phyloP scores from a whole-genome alignment of 1,140 invertebrate species.

The Eubasilissa regina region DNA sequence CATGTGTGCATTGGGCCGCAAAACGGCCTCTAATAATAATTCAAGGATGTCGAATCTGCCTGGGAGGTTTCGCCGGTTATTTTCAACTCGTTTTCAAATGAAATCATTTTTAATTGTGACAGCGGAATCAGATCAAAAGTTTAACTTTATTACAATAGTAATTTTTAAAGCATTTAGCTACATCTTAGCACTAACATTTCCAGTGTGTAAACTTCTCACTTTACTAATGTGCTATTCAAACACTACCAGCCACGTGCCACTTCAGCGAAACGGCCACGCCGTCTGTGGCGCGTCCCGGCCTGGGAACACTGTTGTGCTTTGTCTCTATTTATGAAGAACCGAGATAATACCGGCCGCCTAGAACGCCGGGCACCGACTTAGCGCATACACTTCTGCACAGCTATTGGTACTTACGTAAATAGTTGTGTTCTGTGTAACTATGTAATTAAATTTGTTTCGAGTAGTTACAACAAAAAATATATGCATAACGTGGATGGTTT shows the following conservation, averaged over 20 bases:
- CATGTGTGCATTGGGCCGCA: too few species aligned
- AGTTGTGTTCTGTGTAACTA: constrained; percentile 53
- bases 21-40: too few species aligned
- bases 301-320: neutral
- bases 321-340: neutral
- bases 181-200: constrained; percentile 1
- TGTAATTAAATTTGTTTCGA: constrained; percentile 56
- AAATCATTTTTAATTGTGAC: too few species aligned
- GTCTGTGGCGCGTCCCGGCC: neutral
- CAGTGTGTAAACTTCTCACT: neutral
- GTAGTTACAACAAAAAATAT: constrained; percentile 55
- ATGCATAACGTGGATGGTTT: constrained; percentile 4
- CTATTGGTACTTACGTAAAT: constrained; percentile 47
- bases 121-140: too few species aligned
- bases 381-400: constrained; percentile 38
- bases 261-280: neutral
- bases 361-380: neutral
- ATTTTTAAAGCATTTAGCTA: neutral
- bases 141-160: too few species aligned
- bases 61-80: too few species aligned
- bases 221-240: constrained; percentile 6
- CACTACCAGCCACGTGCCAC: neutral
- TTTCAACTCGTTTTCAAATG: too few species aligned
- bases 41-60: too few species aligned
- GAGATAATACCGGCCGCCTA: neutral